A percentile compares a stretch with the other conserved stretches of the same genome.
These are phyloP conservation scores for Timandra comae DNA, from an alignment of 2,888 invertebrate genomes.

Conservation along the genomic window DNA sequence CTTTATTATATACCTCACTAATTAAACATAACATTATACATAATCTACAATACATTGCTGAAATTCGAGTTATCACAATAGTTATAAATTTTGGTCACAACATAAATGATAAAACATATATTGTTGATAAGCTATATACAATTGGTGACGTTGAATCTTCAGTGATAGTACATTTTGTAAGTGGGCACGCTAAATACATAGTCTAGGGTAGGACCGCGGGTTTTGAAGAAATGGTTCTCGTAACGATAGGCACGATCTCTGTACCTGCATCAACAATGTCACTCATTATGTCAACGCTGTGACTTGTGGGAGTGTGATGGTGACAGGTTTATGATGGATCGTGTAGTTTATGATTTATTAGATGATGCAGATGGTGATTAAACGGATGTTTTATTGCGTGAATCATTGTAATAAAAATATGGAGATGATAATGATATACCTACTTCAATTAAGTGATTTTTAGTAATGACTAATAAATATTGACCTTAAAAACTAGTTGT, in stretches of 20 bases:
- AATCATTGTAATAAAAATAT: neutral
- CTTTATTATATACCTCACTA: slow-evolving; percentile 55
- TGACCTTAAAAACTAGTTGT: neutral
- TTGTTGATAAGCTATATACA: slow-evolving; percentile 49
- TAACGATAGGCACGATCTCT: slow-evolving; percentile 73
- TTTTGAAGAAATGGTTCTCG: slow-evolving; percentile 76
- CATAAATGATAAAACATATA: slow-evolving; percentile 51
- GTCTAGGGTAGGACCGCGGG: slow-evolving; percentile 65
- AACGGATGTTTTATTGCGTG: neutral
- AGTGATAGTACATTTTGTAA: slow-evolving; percentile 73
- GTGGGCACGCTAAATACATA: slow-evolving; percentile 73
- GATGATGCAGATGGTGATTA: neutral
- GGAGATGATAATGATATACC: neutral
- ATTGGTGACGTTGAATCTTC: slow-evolving; percentile 36
- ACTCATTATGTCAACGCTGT: slow-evolving; percentile 28
- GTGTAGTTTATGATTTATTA: neutral
- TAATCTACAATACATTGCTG: slow-evolving; percentile 34
- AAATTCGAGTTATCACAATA: slow-evolving; percentile 61
- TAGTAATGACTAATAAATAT: neutral
- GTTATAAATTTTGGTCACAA: slow-evolving; percentile 58
- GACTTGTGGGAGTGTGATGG: neutral
- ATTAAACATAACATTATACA: slow-evolving; percentile 33
- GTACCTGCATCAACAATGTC: slow-evolving; percentile 72
- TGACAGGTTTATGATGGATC: neutral
- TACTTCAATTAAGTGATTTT: neutral